Evolutionary conservation across 2,888 invertebrate species (phyloP), one percentile per base, ranked within the genome.

Genomic region (Lysandra coridon): DNA sequence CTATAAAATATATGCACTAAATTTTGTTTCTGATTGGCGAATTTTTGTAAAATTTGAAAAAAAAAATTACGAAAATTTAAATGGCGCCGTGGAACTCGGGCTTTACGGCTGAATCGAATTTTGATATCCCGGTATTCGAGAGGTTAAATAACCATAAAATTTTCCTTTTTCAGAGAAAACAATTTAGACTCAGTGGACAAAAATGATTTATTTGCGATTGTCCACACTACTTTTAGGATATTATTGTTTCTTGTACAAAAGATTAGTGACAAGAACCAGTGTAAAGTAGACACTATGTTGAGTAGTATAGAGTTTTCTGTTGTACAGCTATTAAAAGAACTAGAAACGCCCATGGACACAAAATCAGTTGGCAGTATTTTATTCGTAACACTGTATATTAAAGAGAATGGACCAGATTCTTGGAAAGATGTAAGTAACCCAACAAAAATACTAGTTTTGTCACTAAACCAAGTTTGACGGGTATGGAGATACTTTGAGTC

Each of bases 281-380:
- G 77, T 0, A 83, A 83, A 79, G 75, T 91, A 53, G 84, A 49
- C 33, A 73, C 80, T 81, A 82, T 85, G 76, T 88, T 88, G 37
- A 62, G 79, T 0, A 80, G 77, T 0, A 85, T 89, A 84, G 86
- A 85, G 80, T 64, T 62, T 12, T 82, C 81, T 82, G 85, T 92
- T 4, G 85, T 90, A 44, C 78, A 87, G 2, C 82, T 95, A 7
- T 85, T 95, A 80, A 87, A 88, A 76, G 88, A 95, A 83, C 88
- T 90, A 4, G 95, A 95, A 80, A 91, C 96, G 1, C 95, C 96
- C 0, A 96, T 96, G 95, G 96, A 97, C 84, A 95, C 96, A 0
- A 96, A 96, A 85, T 95, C 95, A 6, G 95, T 96, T 84, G 95
- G 95, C 81, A 96, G 96, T 0, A 93, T 96, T 62, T 85, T 96